Base-by-base conservation (phyloP, 2,113 vertebrate species). In the Coptodon bakossiorum region DNA sequence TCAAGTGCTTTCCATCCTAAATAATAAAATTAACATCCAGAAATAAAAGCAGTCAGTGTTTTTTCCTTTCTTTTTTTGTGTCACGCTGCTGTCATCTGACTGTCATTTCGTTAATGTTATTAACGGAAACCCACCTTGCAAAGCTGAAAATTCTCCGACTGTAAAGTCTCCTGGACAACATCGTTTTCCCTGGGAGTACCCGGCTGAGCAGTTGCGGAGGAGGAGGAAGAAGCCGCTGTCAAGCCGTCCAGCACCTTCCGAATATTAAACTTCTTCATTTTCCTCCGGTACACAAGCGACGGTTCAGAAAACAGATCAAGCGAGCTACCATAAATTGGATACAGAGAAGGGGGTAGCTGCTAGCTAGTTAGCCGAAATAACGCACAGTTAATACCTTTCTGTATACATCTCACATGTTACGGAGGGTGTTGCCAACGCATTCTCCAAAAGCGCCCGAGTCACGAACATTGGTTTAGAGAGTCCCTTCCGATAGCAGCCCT, bases 231-330 rank as follows among this genome's bases (percentile, higher is more conserved):
- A 90, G 94, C 97, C 85, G 98, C 97, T 78, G 98, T 97, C 96
- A 99, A 97, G 81, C 98, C 98, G 96, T 99, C 98, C 97, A 99
- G 94, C 96, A 99, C 98, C 97, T 99, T 99, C 94, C 98, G 97
- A 95, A 99, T 98, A 96, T 99, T 99, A 94, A 99, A 99, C 98
- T 99, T 99, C 97, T 98, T 98, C 98, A 99, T 99, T 89, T 94
- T 94, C 93, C 91, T 90, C 96, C 92, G 68, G 86, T 82, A 56
- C 54, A 57, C 80, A 88, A 90, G 89, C 84, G 85, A 88, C 86
- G 90, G 40, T 84, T 81, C 31, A 84, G 40, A 85, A 59, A 79
- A 86, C 50, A 27, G 89, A 90, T 86, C 81, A 85, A 83, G 91
- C 81, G 81, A 92, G 91, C 91, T 76, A 92, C 87, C 94, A 91